Base-by-base conservation (phyloP, 1,140 invertebrate genomes). In the Hyphantria cunea region DNA sequence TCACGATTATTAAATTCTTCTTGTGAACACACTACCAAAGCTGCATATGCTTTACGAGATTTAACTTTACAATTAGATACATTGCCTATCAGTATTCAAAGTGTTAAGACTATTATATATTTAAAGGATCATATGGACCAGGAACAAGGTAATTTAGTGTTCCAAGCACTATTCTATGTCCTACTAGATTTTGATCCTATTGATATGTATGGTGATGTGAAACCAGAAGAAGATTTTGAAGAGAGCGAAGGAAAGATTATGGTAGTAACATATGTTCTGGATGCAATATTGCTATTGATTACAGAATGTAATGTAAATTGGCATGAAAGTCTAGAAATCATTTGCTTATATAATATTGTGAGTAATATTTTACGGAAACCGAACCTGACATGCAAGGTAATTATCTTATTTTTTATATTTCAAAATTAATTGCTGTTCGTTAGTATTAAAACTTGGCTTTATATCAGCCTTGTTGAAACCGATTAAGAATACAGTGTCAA, bases 251-350 rank as follows among this genome's bases (percentile, higher is more conserved):
- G 85, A 15, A 89, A 78, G 70, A 76, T 73, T 32, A 68, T 83
- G 67, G 82, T 89, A 68, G 81, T 77, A 91, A 79, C 72, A 72
- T 80, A 93, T 2, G 84, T 95, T 5, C 80, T 96, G 13, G 92
- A 95, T 61, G 92, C 92, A 0, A 78, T 96, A 9, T 86, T 93
- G 6, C 89, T 90, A 0, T 82, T 95, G 14, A 94, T 95, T 0
- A 93, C 94, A 52, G 93, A 94, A 31, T 95, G 94, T 42, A 93
- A 94, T 63, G 93, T 96, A 3, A 94, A 94, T 6, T 96, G 95
- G 95, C 92, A 93, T 48, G 95, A 96, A 70, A 94, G 93, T 69
- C 86, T 95, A 6, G 94, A 95, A 89, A 93, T 94, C 0, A 89
- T 94, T 39, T 94, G 93, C 64, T 78, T 94, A 17, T 86, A 93